Evolutionary conservation across 2,113 vertebrate genomes (phyloP), one percentile per base, ranked within the genome.

Genomic region (Zapus hudsonius): DNA sequence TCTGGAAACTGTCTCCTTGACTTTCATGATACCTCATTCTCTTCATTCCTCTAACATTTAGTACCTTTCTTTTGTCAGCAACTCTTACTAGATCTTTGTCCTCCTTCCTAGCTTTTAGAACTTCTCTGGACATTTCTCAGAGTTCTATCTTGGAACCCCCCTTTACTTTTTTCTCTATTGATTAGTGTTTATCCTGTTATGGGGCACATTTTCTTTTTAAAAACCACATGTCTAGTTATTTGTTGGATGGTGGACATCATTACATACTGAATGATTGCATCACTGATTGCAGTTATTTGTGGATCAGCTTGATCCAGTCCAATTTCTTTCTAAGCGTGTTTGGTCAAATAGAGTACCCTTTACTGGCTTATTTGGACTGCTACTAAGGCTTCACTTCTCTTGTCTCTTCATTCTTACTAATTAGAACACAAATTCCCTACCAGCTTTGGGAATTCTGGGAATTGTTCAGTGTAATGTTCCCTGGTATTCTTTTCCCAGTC

Each of bases 151-250:
- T 89, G 27, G 70, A 17, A 44, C 31, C 2, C 0, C 0, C 7
- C 13, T 76, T 96, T 33, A 42, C 25, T 59, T 66, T 76, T 90
- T 87, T 16, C 40, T 69, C 27, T 87, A 25, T 22, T 75, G 29
- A 63, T 74, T 84, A 44, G 91, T 73, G 74, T 87, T 91, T 74
- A 29, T 80, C 3, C 10, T 84, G 19, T 44, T 92, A 61, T 90
- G 27, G 19, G 20, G 80, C 73, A 84, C 5, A 84, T 81, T 90
- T 96, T 72, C 10, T 31, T 55, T 61, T 70, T 84, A 79, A 81
- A 57, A 72, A 16, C 13, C n/a, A 47, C 79, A 70, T 70, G 20
- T 72, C 31, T 89, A 38, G 1, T 59, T 59, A 55, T 79, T 83
- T 55, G 57, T 89, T 69, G 22, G 27, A 38, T 79, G 10, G 13